Conservation (phyloP, 2,113 vertebrate genomes). For the Pleuronectes platessa region DNA sequence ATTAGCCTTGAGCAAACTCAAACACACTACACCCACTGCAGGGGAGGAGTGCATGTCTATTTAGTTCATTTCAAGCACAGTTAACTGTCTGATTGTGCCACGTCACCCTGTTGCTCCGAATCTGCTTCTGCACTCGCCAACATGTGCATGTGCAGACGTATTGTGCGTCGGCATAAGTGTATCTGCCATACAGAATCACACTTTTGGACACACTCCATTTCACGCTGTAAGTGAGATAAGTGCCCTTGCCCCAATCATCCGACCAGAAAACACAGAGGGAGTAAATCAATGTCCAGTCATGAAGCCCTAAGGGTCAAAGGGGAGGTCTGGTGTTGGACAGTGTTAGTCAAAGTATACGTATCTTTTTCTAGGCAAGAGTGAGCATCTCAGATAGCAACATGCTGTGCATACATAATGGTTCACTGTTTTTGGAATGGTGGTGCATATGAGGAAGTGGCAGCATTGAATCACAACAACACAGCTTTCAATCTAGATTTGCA, state of each 20-base stretch:
- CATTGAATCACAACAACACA: slow-evolving; percentile 6
- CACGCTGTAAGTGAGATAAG: slow-evolving; percentile 66
- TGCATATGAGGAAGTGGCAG: not conserved
- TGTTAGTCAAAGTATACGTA: slow-evolving; percentile 18
- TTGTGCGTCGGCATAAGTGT: slow-evolving; percentile 6
- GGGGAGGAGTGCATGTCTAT: slow-evolving; percentile 42
- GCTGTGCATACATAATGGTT: not conserved
- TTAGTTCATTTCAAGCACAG: slow-evolving; percentile 62
- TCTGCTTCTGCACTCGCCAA: slow-evolving; percentile 37
- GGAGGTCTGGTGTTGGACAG: slow-evolving; percentile 8
- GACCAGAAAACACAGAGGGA: slow-evolving; percentile 54
- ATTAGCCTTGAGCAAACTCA: slow-evolving; percentile 30
- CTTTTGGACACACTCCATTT: slow-evolving; percentile 68
- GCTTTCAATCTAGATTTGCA: slow-evolving; percentile 27
- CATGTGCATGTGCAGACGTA: slow-evolving; percentile 2
- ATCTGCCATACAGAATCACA: slow-evolving; percentile 43
- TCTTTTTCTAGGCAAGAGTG: not conserved
- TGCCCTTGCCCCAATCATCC: slow-evolving; percentile 48
- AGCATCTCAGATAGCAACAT: not conserved
- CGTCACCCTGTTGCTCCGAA: slow-evolving; percentile 50
- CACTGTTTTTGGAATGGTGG: not conserved
- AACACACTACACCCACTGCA: slow-evolving; percentile 13
- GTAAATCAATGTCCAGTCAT: slow-evolving; percentile 59
- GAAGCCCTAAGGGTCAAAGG: slow-evolving; percentile 35
- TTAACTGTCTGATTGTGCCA: slow-evolving; percentile 56